A percentile compares a stretch with the other conserved stretches of the same genome.
These are phyloP conservation scores for Romanogobio albipinnatus DNA, from an alignment of 2,113 vertebrate genomes.

Conservation along the genomic window DNA sequence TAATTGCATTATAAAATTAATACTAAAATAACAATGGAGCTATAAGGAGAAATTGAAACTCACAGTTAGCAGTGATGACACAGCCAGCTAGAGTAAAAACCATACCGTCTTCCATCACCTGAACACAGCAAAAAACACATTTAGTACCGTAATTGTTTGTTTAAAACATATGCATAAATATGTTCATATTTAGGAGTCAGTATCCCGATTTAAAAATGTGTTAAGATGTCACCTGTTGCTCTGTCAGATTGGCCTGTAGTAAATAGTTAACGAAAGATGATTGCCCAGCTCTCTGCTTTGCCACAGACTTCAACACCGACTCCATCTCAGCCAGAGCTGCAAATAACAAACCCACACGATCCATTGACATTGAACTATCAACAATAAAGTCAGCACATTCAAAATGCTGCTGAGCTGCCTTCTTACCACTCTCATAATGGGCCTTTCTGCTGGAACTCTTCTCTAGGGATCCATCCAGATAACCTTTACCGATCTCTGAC, in stretches of 20 bases:
- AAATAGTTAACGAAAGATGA: constrained; percentile 85
- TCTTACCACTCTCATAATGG: constrained; percentile 87
- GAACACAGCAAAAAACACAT: not conserved
- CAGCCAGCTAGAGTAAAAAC: constrained; percentile 93
- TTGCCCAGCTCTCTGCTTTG: constrained; percentile 82
- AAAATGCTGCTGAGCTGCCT: constrained; percentile 1
- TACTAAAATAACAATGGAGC: not conserved
- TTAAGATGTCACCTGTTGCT: constrained; percentile 83
- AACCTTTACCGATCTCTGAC: constrained; percentile 95
- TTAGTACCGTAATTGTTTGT: not conserved
- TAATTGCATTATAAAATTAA: not conserved
- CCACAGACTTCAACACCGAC: constrained; percentile 83
- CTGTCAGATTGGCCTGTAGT: constrained; percentile 84
- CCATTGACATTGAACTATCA: not conserved
- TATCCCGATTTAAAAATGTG: not conserved
- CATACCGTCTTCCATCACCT: constrained; percentile 96
- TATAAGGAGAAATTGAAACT: constrained; percentile 63
- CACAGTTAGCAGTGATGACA: constrained; percentile 92
- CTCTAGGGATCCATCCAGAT: constrained; percentile 92
- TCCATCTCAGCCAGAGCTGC: constrained; percentile 90
- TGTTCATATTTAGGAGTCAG: not conserved
- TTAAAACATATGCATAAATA: not conserved
- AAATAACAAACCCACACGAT: constrained; percentile 15
- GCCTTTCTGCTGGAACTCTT: constrained; percentile 88
- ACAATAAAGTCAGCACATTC: not conserved